phyloP scores from a whole-genome alignment of 1,140 invertebrate genomes.

The Cecropterus lyciades region DNA sequence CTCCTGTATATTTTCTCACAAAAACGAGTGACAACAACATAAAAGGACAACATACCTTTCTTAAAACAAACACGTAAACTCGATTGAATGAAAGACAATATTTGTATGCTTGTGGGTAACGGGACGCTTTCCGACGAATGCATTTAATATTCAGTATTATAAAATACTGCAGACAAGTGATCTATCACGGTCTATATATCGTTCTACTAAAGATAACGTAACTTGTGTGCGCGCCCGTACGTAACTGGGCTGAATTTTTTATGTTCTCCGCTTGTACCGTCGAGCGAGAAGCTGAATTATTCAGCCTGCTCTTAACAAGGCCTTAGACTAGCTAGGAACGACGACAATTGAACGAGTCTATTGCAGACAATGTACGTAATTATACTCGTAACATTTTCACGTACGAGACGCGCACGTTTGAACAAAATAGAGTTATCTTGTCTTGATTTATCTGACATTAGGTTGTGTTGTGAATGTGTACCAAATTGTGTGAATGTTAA shows the following conservation, averaged over 20 bases:
- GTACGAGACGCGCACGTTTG: background rate
- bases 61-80: too few species aligned
- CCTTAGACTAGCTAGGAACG: conserved; percentile 1
- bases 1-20: too few species aligned
- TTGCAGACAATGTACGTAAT: conserved; percentile 3
- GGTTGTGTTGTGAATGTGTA: too few species aligned
- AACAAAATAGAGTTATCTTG: background rate
- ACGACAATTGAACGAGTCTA: conserved; percentile 1
- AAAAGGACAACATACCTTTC: too few species aligned
- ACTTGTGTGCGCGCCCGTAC: conserved; percentile 1
- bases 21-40: too few species aligned
- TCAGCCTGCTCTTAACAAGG: conserved; percentile 1
- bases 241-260: conserved; percentile 1
- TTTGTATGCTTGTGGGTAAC: too few species aligned
- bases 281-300: conserved; percentile 1
- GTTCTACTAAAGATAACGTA: background rate
- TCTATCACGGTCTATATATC: too few species aligned
- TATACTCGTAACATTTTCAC: background rate
- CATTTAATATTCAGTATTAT: too few species aligned
- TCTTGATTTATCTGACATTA: background rate
- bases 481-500: too few species aligned
- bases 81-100: too few species aligned
- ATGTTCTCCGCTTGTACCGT: conserved; percentile 3
- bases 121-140: too few species aligned
- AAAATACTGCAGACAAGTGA: too few species aligned